Percentiles rank a stretch among this genome's conserved stretches.
phyloP scores from a whole-genome alignment of 2,797 vertebrate species.

The Dipus sagitta region DNA sequence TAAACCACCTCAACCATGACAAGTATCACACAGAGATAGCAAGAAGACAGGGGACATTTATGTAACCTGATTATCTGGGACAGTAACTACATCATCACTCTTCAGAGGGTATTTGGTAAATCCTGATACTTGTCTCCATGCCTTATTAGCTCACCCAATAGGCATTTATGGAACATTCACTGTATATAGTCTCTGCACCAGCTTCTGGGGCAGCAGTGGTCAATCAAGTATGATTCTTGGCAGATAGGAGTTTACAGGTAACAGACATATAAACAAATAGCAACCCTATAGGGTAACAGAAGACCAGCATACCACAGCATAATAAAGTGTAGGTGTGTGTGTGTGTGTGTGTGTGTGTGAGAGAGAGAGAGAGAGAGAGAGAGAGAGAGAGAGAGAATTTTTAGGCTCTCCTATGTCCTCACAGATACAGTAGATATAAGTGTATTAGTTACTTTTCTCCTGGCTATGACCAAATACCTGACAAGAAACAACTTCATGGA shows the following conservation, averaged over 20 bases:
- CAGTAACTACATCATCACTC: neutral
- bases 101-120: neutral
- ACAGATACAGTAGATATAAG: neutral
- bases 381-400: too few relatives aligned
- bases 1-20: neutral
- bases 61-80: neutral
- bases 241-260: neutral
- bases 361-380: too few relatives aligned
- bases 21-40: accelerated
- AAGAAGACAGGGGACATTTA: neutral
- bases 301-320: neutral
- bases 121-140: neutral
- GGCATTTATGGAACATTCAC: neutral
- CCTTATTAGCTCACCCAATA: neutral
- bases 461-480: neutral
- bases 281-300: neutral
- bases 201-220: accelerated
- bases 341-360: neutral
- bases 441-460: neutral
- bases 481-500: neutral
- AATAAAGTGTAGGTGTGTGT: too few relatives aligned
- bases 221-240: neutral
- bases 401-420: accelerated
- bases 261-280: neutral
- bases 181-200: neutral